Percentiles rank a stretch among this genome's conserved stretches.
These are phyloP conservation scores for Drosophila subpulchrella DNA, from an alignment of 1,140 invertebrate species.

Conservation along the genomic window DNA sequence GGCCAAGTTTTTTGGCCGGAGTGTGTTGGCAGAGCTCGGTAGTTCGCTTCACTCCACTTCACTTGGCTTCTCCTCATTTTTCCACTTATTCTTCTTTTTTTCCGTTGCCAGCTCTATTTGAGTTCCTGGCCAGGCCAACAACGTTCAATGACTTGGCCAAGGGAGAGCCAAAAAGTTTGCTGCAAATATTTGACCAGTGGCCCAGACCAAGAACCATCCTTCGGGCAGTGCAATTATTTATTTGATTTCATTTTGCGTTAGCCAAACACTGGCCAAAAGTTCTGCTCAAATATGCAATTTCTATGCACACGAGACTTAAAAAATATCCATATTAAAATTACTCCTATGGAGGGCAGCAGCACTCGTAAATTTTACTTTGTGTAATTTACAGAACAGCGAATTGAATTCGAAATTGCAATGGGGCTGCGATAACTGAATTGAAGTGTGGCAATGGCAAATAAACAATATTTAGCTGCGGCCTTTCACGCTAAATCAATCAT, in stretches of 20 bases:
- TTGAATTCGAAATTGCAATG: constrained; percentile 30
- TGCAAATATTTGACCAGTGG: constrained; percentile 79
- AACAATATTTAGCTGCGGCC: constrained; percentile 57
- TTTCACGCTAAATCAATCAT: constrained; percentile 70
- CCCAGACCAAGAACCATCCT: constrained; percentile 45
- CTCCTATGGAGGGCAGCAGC: constrained; percentile 26
- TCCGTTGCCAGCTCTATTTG: constrained; percentile 43
- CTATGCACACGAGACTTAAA: constrained; percentile 50
- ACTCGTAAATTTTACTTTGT: constrained; percentile 73
- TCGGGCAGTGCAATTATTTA: constrained; percentile 72
- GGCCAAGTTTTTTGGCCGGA: constrained; percentile 41
- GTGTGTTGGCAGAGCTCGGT: not conserved
- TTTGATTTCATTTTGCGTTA: constrained; percentile 68
- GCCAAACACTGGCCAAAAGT: constrained; percentile 42
- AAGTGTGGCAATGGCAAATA: constrained; percentile 37
- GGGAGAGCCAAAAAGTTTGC: constrained; percentile 66
- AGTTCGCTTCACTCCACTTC: constrained; percentile 16
- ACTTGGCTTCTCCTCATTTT: constrained; percentile 24
- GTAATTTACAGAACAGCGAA: constrained; percentile 51
- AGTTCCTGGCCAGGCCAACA: constrained; percentile 51
- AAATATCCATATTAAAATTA: constrained; percentile 73
- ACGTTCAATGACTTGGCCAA: constrained; percentile 76
- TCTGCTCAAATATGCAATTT: constrained; percentile 54
- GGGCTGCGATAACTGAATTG: constrained; percentile 15
- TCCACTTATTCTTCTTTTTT: constrained; percentile 3